Evolutionary conservation across 1,140 invertebrate species (phyloP).

Genomic region (Scaptomyza pallida): DNA sequence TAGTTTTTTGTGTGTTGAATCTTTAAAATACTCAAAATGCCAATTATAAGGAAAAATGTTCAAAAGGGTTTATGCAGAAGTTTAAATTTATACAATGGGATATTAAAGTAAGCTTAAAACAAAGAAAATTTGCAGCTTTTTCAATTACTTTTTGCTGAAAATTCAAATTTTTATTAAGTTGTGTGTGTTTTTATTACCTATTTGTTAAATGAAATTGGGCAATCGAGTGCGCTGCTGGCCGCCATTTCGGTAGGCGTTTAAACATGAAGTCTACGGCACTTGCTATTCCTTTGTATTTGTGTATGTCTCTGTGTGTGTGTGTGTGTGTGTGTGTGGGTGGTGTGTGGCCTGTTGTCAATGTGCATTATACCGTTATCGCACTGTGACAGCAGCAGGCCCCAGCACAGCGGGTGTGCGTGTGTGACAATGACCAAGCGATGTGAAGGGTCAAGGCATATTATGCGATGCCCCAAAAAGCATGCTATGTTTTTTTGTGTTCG

Average conservation of each 20-base stretch:
- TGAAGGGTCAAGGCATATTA: slow-evolving; percentile 60
- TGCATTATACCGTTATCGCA: slow-evolving; percentile 77
- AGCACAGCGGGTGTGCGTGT: slow-evolving; percentile 18
- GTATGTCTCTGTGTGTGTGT: slow-evolving; percentile 13
- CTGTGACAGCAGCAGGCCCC: slow-evolving; percentile 63
- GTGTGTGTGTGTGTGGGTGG: slow-evolving; percentile 2
- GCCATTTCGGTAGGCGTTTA: slow-evolving; percentile 3
- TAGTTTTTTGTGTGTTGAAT: slow-evolving; percentile 11
- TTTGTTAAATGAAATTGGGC: slow-evolving; percentile 48
- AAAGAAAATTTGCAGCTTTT: slow-evolving; percentile 41
- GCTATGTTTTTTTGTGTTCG: slow-evolving; percentile 37
- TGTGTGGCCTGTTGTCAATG: slow-evolving; percentile 65
- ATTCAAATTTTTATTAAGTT: slow-evolving; percentile 9
- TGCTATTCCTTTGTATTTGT: neutral
- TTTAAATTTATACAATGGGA: neutral
- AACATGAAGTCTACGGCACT: neutral
- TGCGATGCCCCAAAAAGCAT: slow-evolving; percentile 48
- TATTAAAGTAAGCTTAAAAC: slow-evolving; percentile 26
- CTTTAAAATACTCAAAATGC: neutral
- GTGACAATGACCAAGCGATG: slow-evolving; percentile 28
- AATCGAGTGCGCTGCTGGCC: slow-evolving; percentile 22
- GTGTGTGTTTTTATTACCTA: slow-evolving; percentile 28
- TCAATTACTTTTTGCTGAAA: neutral
- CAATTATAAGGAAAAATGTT: slow-evolving; percentile 52
- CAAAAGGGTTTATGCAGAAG: slow-evolving; percentile 26